phyloP scores from a whole-genome alignment of 1,140 invertebrate species.

The Colletes gigas region DNA sequence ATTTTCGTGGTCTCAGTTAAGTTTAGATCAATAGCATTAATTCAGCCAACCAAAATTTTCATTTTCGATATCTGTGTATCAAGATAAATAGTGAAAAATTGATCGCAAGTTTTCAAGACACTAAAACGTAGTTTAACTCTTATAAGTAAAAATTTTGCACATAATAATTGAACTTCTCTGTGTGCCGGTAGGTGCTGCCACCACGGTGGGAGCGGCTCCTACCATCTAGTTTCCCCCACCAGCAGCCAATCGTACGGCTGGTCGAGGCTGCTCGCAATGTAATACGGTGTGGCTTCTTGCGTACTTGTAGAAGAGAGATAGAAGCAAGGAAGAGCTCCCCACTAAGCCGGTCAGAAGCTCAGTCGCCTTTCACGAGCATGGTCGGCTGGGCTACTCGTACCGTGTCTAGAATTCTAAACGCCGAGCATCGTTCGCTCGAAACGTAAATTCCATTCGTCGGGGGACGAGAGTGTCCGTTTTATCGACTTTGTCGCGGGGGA shows the following conservation, averaged over 20 bases:
- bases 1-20: too few species aligned
- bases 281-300: slow-evolving; percentile 25
- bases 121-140: too few species aligned
- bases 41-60: too few species aligned
- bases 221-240: slow-evolving; percentile 20
- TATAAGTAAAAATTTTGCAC: too few species aligned
- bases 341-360: slow-evolving; percentile 50
- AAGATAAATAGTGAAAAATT: too few species aligned
- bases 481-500: slow-evolving; percentile 15
- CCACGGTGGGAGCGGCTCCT: slow-evolving; percentile 27
- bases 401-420: slow-evolving; percentile 24
- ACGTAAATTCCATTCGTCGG: slow-evolving; percentile 35
- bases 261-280: slow-evolving; percentile 30
- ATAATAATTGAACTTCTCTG: too few species aligned
- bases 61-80: too few species aligned
- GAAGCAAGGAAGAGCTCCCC: slow-evolving; percentile 50
- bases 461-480: background rate
- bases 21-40: too few species aligned
- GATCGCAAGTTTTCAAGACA: too few species aligned
- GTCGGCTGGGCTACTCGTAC: slow-evolving; percentile 42
- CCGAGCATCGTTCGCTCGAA: slow-evolving; percentile 8
- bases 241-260: slow-evolving; percentile 38
- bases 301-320: slow-evolving; percentile 40
- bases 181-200: slow-evolving; percentile 33
- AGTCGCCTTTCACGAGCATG: slow-evolving; percentile 70